Evolutionary conservation across 1,140 invertebrate genomes (phyloP), one percentile per base, ranked within the genome.

Genomic region (Arctopsyche grandis): DNA sequence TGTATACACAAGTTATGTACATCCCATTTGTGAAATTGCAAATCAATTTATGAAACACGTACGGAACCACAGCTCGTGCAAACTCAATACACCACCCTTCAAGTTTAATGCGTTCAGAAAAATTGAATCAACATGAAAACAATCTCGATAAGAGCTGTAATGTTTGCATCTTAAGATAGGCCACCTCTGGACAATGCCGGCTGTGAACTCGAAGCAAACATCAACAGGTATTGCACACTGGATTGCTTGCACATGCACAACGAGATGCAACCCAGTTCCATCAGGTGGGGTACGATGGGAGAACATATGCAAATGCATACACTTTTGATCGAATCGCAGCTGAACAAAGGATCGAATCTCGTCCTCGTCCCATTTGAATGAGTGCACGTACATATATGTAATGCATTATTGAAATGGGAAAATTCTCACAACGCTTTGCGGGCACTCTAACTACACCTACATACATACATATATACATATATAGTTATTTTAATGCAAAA

Each of bases 281-380:
- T 52, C 48, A 52, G 16, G 48, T 52, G 16, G 48, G 16, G 48
- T 46, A 46, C 44, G 48, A 12, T 5, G 10, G 48, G 48, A 12
- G 48, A 52, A 12, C 48, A 38, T 7, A 16, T 3, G 48, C 48
- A 38, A 21, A 71, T 48, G 46, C 21, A 14, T 22, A 38, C 16
- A 38, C 16, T 71, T 71, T 71, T 46, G 29, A 71, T 71, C 16
- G 69, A 71, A 71, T 71, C 69, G 38, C n/a, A 16, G 1, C 69
- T 26, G 69, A 71, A 71, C 69, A 71, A 71, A 71, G 69, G 16
- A 52, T 52, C 48, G 48, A 52, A 52, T 52, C 24, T 66, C 63
- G 63, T 66, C 63, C 63, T 66, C 63, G 63, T 66, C 24, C 63
- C 63, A 66, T 66, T 66, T 29, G 63, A 66, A 26, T 10, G 21